Evolutionary conservation across 2,113 vertebrate genomes (phyloP), one percentile per base, ranked within the genome.

Genomic region (Hippopotamus amphibius): DNA sequence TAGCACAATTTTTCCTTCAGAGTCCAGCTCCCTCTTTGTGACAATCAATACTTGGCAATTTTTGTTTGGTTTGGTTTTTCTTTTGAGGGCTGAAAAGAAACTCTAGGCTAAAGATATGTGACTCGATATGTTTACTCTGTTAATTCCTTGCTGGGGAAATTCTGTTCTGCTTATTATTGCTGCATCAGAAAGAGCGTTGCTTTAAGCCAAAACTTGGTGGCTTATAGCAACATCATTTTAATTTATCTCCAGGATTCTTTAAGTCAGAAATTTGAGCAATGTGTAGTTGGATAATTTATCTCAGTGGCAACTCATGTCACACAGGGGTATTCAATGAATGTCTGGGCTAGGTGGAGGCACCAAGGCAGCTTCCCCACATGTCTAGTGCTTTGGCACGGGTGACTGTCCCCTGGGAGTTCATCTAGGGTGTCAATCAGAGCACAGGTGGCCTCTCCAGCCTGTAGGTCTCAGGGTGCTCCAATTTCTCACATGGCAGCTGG

Each of bases 1-100:
- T 14, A 43, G 26, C 7, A 59, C 11, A 15, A 41, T 69, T 66
- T 59, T 19, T 22, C 13, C 41, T 89, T 55, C 55, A 48, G 37
- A 30, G n/a, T 71, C 17, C 33, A 57, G 5, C 30, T n/a, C 6
- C 9, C 3, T 72, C 10, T 69, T 77, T 50, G 3, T 95, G 93
- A 76, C 43, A 69, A 41, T 57, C 30, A 37, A 11, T 37, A 43
- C 61, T 71, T 68, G 24, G 21, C 16, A 74, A 61, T n/a, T 59
- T 90, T 85, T 43, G 1, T 57, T 94, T 92, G 53, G 21, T n/a
- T 66, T 76, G 30, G 16, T n/a, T 88, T 95, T 55, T 65, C 19
- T 81, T 81, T 65, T 22, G 50, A 90, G 50, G 12, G 41, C 28
- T 46, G 11, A 48, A 66, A 96, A 69, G 65, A 85, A 92, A n/a